Base-by-base conservation (phyloP, 2,113 vertebrate species). In the Plestiodon gilberti region DNA sequence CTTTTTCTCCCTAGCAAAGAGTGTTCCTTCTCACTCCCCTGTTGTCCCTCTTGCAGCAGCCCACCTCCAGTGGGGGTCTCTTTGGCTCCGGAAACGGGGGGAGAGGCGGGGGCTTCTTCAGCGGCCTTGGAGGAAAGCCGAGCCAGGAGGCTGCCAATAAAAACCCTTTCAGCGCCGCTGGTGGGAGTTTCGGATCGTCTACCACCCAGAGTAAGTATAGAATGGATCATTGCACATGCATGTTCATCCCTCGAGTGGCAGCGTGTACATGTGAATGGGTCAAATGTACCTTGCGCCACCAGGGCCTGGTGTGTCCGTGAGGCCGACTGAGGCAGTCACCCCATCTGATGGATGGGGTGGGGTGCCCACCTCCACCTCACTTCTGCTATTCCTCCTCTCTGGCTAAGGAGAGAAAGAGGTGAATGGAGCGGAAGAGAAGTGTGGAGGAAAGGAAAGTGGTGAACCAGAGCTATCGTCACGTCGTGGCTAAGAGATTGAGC, bases 111-210 rank as follows among this genome's bases (percentile, higher is more conserved):
- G 98, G 98, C 3, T 99, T 99, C 94, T 99, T 99, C 96, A 98
- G 97, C 2, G 99, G 99, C 88, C 95, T 99, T 1, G 99, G 99
- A 92, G 98, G 98, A 30, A 99, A 99, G 94, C 99, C 99, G 62
- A 99, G 98, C 52, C 98, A 99, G 90, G 99, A 99, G 8, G 98
- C 98, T 6, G 98, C 98, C 89, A 99, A 96, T 95, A 99, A 99
- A 94, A 99, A 99, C 95, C 99, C 99, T 0, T 99, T 99, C 65
- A 96, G 98, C 62, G 89, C 97, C 0, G 76, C 96, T 25, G 83
- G 95, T 38, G 88, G 97, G 13, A 97, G 96, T 80, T 96, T 96
- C 83, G 96, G 96, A 76, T 94, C 96, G 1, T 25, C 96, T 55
- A 82, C 95, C 83, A 84, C 96, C 73, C 88, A 95, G 83, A 97